A percentile compares a stretch with the other conserved stretches of the same genome.
Evolutionary conservation across 2,888 invertebrate species (phyloP).

Genomic region (Callinectes sapidus): DNA sequence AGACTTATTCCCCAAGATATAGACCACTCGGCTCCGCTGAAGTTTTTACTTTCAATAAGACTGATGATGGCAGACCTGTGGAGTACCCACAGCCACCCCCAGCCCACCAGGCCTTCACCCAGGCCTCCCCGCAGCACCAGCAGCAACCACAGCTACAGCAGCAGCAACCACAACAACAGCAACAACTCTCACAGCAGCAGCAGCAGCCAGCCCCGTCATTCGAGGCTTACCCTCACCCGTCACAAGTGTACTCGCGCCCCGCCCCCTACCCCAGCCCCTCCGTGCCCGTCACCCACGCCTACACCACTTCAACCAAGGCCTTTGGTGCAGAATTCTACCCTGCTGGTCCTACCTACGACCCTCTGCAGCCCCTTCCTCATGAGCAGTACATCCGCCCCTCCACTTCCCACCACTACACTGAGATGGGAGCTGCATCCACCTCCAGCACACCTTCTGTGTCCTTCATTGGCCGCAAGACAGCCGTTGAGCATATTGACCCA

Average conservation of each 20-base stretch:
- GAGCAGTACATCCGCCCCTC: constrained; percentile 72
- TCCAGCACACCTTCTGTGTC: constrained; percentile 65
- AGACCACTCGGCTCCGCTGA: constrained; percentile 67
- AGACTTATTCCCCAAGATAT: constrained; percentile 73
- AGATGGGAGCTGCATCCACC: constrained; percentile 68
- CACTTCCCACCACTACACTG: constrained; percentile 71
- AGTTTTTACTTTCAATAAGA: constrained; percentile 72
- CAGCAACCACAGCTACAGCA: constrained; percentile 73
- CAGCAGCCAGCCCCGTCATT: constrained; percentile 70
- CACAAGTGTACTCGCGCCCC: constrained; percentile 70
- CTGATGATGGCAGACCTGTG: constrained; percentile 67
- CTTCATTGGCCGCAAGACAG: constrained; percentile 65
- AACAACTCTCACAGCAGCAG: constrained; percentile 74
- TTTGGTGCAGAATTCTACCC: constrained; percentile 69
- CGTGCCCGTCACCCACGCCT: constrained; percentile 70
- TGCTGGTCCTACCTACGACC: constrained; percentile 64
- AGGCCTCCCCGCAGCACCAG: constrained; percentile 68
- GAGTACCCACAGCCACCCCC: constrained; percentile 72
- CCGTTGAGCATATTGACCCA: constrained; percentile 67
- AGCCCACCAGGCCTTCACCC: constrained; percentile 72
- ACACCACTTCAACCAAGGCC: constrained; percentile 62
- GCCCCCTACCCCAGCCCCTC: constrained; percentile 65
- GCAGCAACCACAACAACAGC: constrained; percentile 73
- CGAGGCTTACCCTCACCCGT: constrained; percentile 65
- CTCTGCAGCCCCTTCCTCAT: constrained; percentile 63